A percentile compares a stretch with the other conserved stretches of the same genome.
Evolutionary conservation across 2,888 invertebrate genomes (phyloP).

Genomic region (Heteromyza rotundicornis): DNA sequence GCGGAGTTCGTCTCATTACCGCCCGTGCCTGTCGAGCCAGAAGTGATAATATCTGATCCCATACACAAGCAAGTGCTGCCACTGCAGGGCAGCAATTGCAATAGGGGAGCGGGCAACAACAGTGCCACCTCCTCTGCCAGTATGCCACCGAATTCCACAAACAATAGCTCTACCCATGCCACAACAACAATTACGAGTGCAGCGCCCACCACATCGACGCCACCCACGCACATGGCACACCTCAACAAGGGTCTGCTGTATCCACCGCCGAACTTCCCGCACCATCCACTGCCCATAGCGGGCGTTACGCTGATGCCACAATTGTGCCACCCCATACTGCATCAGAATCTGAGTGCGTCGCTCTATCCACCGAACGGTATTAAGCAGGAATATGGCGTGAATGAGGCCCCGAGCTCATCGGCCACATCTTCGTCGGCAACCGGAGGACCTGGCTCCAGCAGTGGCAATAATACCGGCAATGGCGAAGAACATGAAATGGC

Average conservation of each 20-base stretch:
- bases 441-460: slow-evolving; percentile 37
- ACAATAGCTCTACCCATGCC: slow-evolving; percentile 32
- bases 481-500: slow-evolving; percentile 41
- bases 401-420: slow-evolving; percentile 37
- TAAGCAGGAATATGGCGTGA: slow-evolving; percentile 50
- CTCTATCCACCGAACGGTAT: slow-evolving; percentile 55
- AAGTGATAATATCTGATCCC: slow-evolving; percentile 46
- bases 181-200: slow-evolving; percentile 37
- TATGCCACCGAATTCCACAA: slow-evolving; percentile 33
- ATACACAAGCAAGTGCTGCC: too few species aligned
- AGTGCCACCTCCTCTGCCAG: slow-evolving; percentile 37
- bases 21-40: slow-evolving; percentile 52
- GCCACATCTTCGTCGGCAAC: slow-evolving; percentile 35
- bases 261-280: slow-evolving; percentile 53
- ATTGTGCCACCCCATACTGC: slow-evolving; percentile 55
- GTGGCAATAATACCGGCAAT: slow-evolving; percentile 28
- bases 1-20: slow-evolving; percentile 52
- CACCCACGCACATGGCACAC: slow-evolving; percentile 48
- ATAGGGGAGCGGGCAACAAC: slow-evolving; percentile 28
- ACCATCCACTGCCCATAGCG: slow-evolving; percentile 54
- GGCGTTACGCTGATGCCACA: slow-evolving; percentile 57
- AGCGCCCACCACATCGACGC: slow-evolving; percentile 30
- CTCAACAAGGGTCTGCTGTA: slow-evolving; percentile 41
- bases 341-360: slow-evolving; percentile 53
- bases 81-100: slow-evolving; percentile 24